Evolutionary conservation across 2,888 invertebrate species (phyloP), one percentile per base, ranked within the genome.

Genomic region (Leptinotarsa tumamoca): DNA sequence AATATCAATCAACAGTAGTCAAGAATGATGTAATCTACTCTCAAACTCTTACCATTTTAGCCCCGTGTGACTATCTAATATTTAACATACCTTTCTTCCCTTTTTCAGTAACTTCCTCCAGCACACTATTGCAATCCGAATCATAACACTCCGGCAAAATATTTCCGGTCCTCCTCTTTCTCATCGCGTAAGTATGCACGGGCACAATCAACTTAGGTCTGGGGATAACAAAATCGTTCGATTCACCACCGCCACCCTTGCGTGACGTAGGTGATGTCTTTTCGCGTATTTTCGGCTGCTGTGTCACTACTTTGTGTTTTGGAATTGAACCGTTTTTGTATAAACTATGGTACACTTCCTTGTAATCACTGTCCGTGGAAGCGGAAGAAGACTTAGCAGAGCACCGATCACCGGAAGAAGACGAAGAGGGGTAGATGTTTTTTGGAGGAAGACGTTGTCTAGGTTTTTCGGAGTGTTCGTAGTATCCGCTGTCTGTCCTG

Each of bases 171-270:
- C 95, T 90, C 78, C 96, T 90, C 85, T 94, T 93, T 80, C 95
- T 91, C 78, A 93, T 91, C 73, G 95, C 96, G 86, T 96, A 96
- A 43, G 96, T 95, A 89, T 96, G 96, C 78, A 96, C 95, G 72
- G 96, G 96, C 81, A 96, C 96, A 85, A 96, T 95, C 82, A 96
- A 90, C 85, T 95, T 94, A 51, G 96, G 96, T 83, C 96, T 90
- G 4, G 96, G 96, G 87, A 96, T 96, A 79, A 93, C 92, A 88
- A 96, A 96, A 84, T 94, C 94, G 52, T 79, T 83, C 27, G 79
- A 76, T 67, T 79, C 80, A 74, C 75, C 63, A 52, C 75, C 79
- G 52, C 74, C 79, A 56, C 75, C 76, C 49, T 78, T 51, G 3
- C 67, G 72, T 51, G 78, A 75, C 4, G 73, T 73, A 27, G 72